Base-by-base conservation (phyloP, 2,888 invertebrate species). In the Saturnia pavonia region DNA sequence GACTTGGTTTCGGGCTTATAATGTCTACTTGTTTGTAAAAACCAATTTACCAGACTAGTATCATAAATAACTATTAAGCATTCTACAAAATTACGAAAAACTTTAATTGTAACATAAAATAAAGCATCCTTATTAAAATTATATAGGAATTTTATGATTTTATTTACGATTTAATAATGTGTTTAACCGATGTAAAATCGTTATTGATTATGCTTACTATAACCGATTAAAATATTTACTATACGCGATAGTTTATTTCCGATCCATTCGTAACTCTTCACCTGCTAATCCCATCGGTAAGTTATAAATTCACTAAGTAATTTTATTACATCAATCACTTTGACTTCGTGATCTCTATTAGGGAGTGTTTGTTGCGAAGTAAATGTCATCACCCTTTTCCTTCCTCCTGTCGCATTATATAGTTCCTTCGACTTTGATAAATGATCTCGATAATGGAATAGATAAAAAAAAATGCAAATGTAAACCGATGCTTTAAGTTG, bases 331-430 rank as follows among this genome's bases (percentile, higher is more conserved):
- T 65, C 65, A 65, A 65, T 65, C 65, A 67, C 19, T 42, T 19
- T 11, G 51, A 48, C 34, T 72, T 72, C 74, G 73, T 75, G 77
- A 76, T 71, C 74, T 78, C 74, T 74, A 76, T 77, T 74, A 78
- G 14, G 25, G 57, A 60, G 77, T 74, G 75, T 73, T 75, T 77
- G 77, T 78, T 75, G 68, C 73, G 75, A 74, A 70, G 71, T 75
- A 77, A 80, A 78, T 78, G 76, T 78, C 74, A 77, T 80, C 74
- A 70, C 74, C 73, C 72, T 72, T 74, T 76, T 72, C 72, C 74
- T 80, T 77, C 72, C 73, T 72, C 71, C 71, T 80, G 79, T 80
- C 78, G 77, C 76, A 79, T 84, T 83, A 80, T 78, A 78, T 76
- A 77, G 75, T 77, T 76, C 72, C 71, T 72, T 75, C 73, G 75